Evolutionary conservation across 1,140 invertebrate species (phyloP).

Genomic region (Geopemphigus sp.): DNA sequence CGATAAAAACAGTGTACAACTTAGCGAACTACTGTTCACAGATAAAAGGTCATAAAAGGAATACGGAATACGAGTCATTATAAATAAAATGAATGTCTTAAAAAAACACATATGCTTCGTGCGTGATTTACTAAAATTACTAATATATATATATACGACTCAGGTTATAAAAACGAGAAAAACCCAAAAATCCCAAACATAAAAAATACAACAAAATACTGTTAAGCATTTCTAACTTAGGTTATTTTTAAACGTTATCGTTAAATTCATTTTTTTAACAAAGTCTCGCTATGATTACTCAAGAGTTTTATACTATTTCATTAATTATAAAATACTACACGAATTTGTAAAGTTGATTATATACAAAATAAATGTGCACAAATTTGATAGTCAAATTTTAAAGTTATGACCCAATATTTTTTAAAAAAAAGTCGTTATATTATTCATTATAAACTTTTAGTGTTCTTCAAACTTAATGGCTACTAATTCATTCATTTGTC

Average conservation of each 20-base stretch:
- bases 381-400: too few relatives aligned
- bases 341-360: conserved; percentile 1
- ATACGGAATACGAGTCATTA: neutral
- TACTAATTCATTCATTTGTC: neutral
- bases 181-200: neutral
- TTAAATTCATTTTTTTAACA: neutral
- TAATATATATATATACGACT: neutral
- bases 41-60: neutral
- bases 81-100: neutral
- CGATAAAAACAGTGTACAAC: neutral
- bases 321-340: neutral
- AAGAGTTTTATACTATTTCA: neutral
- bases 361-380: too few relatives aligned
- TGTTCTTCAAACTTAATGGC: neutral
- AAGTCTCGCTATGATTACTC: neutral
- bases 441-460: neutral
- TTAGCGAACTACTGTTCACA: neutral
- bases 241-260: neutral
- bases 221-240: neutral
- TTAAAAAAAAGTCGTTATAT: too few relatives aligned
- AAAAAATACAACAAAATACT: neutral
- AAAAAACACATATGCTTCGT: neutral
- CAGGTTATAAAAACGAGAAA: neutral
- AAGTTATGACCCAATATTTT: too few relatives aligned
- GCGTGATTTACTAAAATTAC: neutral